Conservation (phyloP, 2,113 vertebrate species). For the Argyrosomus japonicus region DNA sequence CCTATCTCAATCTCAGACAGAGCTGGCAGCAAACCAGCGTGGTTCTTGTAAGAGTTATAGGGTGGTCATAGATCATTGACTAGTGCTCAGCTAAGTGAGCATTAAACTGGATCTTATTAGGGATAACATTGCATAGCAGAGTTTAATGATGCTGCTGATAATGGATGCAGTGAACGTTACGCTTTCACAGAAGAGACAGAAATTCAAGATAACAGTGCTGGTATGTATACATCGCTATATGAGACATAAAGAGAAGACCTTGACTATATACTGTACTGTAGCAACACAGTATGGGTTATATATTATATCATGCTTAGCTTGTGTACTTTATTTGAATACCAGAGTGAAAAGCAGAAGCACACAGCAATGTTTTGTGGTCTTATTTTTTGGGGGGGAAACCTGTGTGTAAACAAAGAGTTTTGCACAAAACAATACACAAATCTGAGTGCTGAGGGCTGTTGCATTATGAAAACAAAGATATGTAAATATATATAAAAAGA, state of each 20-base stretch:
- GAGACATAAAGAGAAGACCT: neutral
- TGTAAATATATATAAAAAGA: constrained; percentile 42
- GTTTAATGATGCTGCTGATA: constrained; percentile 42
- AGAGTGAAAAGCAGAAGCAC: neutral
- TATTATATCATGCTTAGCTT: neutral
- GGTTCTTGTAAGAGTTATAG: constrained; percentile 42
- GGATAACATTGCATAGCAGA: constrained; percentile 19
- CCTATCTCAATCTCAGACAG: constrained; percentile 51
- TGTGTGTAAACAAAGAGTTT: neutral
- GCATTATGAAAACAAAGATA: constrained; percentile 37
- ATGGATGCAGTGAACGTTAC: neutral
- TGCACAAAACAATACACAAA: neutral
- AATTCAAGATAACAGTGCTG: constrained; percentile 10
- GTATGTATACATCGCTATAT: neutral
- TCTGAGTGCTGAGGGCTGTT: neutral
- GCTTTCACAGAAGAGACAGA: neutral
- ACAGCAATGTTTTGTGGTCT: neutral
- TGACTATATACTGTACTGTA: neutral
- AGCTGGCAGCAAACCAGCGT: constrained; percentile 30
- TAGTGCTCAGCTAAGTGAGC: constrained; percentile 32
- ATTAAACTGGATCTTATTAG: constrained; percentile 33
- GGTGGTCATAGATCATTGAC: constrained; percentile 40
- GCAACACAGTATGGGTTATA: neutral
- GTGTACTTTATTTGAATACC: neutral
- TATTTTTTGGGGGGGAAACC: neutral